These are phyloP conservation scores for Brachypodius melanocephalos DNA, from an alignment of 2,113 vertebrate species.

Conservation along the genomic window DNA sequence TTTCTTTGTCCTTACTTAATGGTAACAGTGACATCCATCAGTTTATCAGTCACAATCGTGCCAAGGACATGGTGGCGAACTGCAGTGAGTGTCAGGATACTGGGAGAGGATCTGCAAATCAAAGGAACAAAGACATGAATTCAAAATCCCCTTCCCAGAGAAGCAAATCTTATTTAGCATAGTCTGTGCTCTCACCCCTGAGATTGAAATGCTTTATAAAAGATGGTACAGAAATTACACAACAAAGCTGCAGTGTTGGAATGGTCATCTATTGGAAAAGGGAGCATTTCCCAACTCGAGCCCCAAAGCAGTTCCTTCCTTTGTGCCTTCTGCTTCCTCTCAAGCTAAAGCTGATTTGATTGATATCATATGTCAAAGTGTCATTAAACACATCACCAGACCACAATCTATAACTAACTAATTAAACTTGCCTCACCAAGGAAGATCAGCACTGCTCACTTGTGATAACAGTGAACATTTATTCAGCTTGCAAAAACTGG, in stretches of 20 bases:
- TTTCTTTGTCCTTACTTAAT: slow-evolving; percentile 85
- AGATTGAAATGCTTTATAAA: background rate
- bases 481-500: background rate
- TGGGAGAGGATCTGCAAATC: slow-evolving; percentile 87
- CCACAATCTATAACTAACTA: background rate
- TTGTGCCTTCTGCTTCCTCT: background rate
- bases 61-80: slow-evolving; percentile 95
- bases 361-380: background rate
- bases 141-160: background rate
- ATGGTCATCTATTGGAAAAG: background rate
- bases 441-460: background rate
- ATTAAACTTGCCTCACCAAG: background rate
- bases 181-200: background rate
- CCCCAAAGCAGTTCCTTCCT: background rate
- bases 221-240: fast-evolving
- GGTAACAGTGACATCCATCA: slow-evolving; percentile 91
- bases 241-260: background rate
- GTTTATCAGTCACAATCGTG: slow-evolving; percentile 90
- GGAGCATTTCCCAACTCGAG: background rate
- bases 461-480: background rate
- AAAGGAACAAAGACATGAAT: background rate
- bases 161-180: background rate
- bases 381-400: background rate
- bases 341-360: background rate
- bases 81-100: slow-evolving; percentile 92